Conservation (phyloP, 1,140 invertebrate species). For the Ericerus pela region DNA sequence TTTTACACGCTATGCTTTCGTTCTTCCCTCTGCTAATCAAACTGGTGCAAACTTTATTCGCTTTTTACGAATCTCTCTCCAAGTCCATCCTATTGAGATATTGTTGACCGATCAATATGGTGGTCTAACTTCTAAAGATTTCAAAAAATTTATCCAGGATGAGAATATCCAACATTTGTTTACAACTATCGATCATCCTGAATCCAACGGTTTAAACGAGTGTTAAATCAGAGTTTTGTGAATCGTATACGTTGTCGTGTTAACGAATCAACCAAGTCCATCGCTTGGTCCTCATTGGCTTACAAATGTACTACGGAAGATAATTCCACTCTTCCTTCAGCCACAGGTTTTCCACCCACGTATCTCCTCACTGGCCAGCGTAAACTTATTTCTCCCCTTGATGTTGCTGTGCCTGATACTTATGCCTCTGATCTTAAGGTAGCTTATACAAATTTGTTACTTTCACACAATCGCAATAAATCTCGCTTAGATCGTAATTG, state of each 20-base stretch:
- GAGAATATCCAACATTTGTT: conserved; percentile 14
- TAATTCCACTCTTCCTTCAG: conserved; percentile 17
- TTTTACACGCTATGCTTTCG: conserved; percentile 20
- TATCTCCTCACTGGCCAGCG: no score
- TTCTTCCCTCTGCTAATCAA: conserved; percentile 14
- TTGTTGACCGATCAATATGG: conserved; percentile 22
- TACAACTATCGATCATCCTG: conserved; percentile 14
- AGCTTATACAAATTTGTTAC: no score
- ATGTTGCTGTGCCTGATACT: no score
- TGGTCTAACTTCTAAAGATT: conserved; percentile 23
- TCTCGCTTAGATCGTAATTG: no score
- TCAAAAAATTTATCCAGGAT: conserved; percentile 13
- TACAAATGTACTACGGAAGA: conserved; percentile 18
- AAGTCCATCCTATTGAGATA: conserved; percentile 19
- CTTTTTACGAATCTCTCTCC: no score
- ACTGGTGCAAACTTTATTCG: conserved; percentile 14
- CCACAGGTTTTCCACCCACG: conserved; percentile 15
- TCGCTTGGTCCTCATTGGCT: conserved; percentile 19
- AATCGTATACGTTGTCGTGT: conserved; percentile 19
- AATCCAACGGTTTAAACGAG: conserved; percentile 7
- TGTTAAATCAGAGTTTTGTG: conserved; percentile 4
- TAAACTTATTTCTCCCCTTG: no score
- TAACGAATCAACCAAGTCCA: conserved; percentile 17
- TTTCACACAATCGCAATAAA: no score
- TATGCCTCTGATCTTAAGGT: no score